Percentiles rank a stretch among this genome's conserved stretches.
Evolutionary conservation across 2,797 vertebrate species (phyloP).

Genomic region (Telmatherina bonti): DNA sequence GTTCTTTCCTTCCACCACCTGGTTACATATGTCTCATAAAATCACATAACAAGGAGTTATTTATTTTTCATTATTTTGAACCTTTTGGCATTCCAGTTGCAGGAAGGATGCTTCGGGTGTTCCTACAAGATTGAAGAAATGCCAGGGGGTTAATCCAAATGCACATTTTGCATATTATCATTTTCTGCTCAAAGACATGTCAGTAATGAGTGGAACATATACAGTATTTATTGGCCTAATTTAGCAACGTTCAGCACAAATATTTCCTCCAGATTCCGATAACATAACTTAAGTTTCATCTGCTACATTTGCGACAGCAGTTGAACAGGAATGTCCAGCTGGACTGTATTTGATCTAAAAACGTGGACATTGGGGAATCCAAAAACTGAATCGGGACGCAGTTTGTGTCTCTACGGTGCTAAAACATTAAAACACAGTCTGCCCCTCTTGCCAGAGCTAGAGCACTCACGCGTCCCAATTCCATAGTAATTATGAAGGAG

Average conservation of each 20-base stretch:
- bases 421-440: slow-evolving; percentile 39
- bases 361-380: slow-evolving; percentile 39
- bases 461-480: slow-evolving; percentile 15
- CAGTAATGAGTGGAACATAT: not conserved
- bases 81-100: too few species aligned
- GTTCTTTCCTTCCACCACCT: too few species aligned
- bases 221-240: too few species aligned
- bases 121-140: too few species aligned
- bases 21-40: too few species aligned
- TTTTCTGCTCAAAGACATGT: not conserved
- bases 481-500: not conserved
- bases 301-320: not conserved
- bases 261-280: not conserved
- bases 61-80: not conserved
- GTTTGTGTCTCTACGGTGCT: slow-evolving; percentile 26
- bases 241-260: too few species aligned
- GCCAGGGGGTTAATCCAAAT: too few species aligned
- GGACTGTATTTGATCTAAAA: slow-evolving; percentile 28
- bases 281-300: not conserved
- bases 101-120: too few species aligned
- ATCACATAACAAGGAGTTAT: not conserved
- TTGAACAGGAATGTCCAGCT: slow-evolving; percentile 11
- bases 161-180: not conserved
- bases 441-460: not conserved
- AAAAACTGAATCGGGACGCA: slow-evolving; percentile 30